Base-by-base conservation (phyloP, 2,113 vertebrate species). In the Poeciliopsis prolifica region DNA sequence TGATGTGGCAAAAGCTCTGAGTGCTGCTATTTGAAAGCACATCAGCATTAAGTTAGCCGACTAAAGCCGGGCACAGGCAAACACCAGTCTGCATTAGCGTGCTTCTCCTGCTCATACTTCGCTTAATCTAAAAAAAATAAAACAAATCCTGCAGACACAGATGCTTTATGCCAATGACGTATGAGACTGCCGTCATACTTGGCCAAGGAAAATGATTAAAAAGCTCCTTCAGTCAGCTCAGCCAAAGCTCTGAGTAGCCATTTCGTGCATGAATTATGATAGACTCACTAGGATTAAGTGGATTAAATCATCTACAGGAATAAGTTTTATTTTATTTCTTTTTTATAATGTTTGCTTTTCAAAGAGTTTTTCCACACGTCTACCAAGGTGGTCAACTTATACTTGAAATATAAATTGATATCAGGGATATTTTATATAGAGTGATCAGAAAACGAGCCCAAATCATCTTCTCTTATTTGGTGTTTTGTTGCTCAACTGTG, bases 21-120 rank as follows among this genome's bases (percentile, higher is more conserved):
- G 82, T 88, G 82, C 84, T 74, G 87, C 87, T 79, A 84, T 89
- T 86, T 91, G 89, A 90, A 86, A 89, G 85, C 89, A 79, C 87
- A 86, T 89, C 87, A 83, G 86, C 84, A 81, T 88, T 88, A 85
- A 84, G 79, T 85, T 86, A 74, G 82, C 82, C 68, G 81, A 81
- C 80, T 83, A 79, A 87, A 83, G 86, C 72, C 73, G 29, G 74
- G 72, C 29, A 72, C 60, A 19, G 54, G 81, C 81, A 81, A 87
- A 88, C 80, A 86, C 82, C 60, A 44, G 81, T 42, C 83, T 77
- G 82, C 86, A 81, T 90, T 85, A 85, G 86, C 5, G 61, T 73
- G 87, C 80, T 77, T 85, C 83, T 76, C 70, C 86, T 76, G 72
- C 70, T 85, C 83, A 79, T 75, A 79, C 82, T 77, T 79, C 79